Conservation (phyloP, 2,797 vertebrate species). For the Apogon hyalosoma region DNA sequence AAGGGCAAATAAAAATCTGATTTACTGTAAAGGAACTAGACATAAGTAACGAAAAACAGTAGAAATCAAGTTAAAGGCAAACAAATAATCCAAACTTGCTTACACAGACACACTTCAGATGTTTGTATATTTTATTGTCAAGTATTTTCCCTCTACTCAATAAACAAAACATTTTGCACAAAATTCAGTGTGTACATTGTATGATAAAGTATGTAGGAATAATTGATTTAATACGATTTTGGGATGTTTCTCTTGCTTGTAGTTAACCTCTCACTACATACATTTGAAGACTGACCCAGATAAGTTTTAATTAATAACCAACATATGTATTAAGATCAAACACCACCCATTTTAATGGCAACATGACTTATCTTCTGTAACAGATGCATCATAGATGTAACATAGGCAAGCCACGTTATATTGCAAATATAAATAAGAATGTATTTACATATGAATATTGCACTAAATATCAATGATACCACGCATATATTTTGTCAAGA, state of each 20-base stretch:
- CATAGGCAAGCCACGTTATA: conserved; percentile 25
- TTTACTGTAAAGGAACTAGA: no score
- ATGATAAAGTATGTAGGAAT: no score
- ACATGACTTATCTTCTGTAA: conserved; percentile 38
- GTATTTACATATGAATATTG: conserved; percentile 72
- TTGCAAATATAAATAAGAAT: conserved; percentile 69
- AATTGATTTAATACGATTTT: no score
- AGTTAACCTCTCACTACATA: neutral
- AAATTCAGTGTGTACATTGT: no score
- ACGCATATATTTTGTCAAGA: conserved; percentile 43
- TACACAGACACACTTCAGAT: no score
- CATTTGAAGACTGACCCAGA: conserved; percentile 3
- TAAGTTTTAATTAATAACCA: conserved; percentile 44
- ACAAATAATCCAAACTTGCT: no score
- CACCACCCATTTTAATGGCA: conserved; percentile 45
- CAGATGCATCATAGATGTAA: conserved; percentile 35
- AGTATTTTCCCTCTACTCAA: no score
- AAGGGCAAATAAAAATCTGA: no score
- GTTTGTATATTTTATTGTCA: no score
- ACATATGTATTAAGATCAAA: conserved; percentile 68
- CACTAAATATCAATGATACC: conserved; percentile 32
- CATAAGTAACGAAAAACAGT: no score
- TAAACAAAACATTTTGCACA: no score
- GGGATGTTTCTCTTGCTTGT: neutral
- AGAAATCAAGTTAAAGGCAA: no score